Conservation (phyloP, 2,113 vertebrate genomes). For the Leiothrix lutea region DNA sequence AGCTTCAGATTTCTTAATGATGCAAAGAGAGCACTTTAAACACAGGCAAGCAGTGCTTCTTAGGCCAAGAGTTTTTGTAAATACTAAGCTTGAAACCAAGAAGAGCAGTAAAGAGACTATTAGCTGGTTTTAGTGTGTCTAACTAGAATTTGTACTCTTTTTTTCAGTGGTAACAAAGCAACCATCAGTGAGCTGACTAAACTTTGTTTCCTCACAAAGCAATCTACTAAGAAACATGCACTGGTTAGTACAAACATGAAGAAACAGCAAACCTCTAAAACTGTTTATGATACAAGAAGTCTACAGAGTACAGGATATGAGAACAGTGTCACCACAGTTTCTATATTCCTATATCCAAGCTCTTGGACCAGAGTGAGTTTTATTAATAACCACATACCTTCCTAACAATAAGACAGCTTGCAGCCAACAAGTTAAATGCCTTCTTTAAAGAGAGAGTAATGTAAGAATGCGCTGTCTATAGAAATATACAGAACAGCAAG, state of each 20-base stretch:
- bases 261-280: not conserved
- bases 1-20: not conserved
- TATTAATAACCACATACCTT: not conserved
- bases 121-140: not conserved
- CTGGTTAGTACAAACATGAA: not conserved
- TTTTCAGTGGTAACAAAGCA: not conserved
- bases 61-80: not conserved
- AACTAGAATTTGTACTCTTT: not conserved
- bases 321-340: not conserved
- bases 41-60: not conserved
- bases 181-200: not conserved
- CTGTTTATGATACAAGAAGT: not conserved
- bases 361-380: not conserved
- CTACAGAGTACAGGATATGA: not conserved
- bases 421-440: not conserved
- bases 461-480: not conserved
- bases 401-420: not conserved
- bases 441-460: not conserved
- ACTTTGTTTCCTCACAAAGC: not conserved
- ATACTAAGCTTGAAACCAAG: not conserved
- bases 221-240: not conserved
- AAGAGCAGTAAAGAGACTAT: not conserved
- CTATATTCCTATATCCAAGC: not conserved
- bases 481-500: conserved; percentile 5
- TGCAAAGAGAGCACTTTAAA: not conserved